These are phyloP conservation scores for Solenopsis invicta DNA, from an alignment of 1,140 invertebrate genomes.

Conservation along the genomic window DNA sequence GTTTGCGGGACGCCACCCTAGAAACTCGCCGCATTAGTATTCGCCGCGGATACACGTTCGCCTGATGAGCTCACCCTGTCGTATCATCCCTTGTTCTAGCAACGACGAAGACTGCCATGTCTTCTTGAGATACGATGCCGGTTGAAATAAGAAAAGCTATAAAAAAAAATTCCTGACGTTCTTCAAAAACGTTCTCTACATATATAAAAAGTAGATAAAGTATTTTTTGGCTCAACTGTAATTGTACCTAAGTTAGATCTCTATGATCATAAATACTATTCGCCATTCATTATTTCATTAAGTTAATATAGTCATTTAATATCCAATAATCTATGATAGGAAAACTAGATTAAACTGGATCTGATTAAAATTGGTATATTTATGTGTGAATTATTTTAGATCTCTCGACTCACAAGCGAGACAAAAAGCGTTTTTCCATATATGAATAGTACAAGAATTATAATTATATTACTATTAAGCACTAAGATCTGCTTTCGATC, in stretches of 20 bases:
- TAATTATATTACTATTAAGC: too few species aligned
- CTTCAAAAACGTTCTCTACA: neutral
- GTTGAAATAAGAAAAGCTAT: conserved; percentile 61
- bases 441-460: too few species aligned
- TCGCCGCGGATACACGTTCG: conserved; percentile 80
- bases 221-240: neutral
- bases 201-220: neutral
- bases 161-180: conserved; percentile 53
- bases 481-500: too few species aligned
- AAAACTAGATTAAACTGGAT: neutral
- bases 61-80: conserved; percentile 82
- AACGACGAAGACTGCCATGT: conserved; percentile 46
- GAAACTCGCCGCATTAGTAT: conserved; percentile 81
- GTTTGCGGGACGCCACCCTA: neutral
- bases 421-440: too few species aligned
- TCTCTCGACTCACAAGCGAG: too few species aligned
- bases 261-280: neutral
- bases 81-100: conserved; percentile 76
- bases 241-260: neutral
- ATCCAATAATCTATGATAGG: neutral
- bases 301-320: neutral
- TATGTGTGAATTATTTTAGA: neutral
- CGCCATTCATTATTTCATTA: neutral
- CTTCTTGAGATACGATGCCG: conserved; percentile 21
- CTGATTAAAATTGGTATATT: neutral